A percentile compares a stretch with the other conserved stretches of the same genome.
These are phyloP conservation scores for Drosophila birchii DNA, from an alignment of 2,888 invertebrate species.

Conservation along the genomic window DNA sequence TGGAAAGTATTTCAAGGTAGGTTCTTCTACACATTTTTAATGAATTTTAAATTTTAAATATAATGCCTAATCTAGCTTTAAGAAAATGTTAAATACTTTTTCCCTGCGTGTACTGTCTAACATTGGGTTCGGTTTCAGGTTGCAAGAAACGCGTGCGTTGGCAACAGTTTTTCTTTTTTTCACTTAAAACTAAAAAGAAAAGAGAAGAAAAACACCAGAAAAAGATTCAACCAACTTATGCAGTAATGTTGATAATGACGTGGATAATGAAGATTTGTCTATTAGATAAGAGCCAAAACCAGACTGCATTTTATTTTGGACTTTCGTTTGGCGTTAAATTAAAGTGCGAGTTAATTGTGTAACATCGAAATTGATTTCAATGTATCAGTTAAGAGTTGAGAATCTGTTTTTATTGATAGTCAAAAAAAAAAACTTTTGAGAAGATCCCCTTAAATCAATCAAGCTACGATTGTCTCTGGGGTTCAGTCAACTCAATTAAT, in stretches of 20 bases:
- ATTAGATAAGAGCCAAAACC: slow-evolving; percentile 39
- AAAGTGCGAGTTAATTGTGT: slow-evolving; percentile 1
- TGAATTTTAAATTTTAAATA: too few species aligned
- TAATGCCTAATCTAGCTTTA: not conserved
- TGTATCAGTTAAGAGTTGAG: not conserved
- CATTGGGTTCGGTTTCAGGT: slow-evolving; percentile 47
- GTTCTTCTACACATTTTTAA: too few species aligned
- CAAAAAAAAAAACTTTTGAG: not conserved
- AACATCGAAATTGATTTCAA: slow-evolving; percentile 3
- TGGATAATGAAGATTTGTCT: slow-evolving; percentile 28
- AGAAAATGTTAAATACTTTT: not conserved
- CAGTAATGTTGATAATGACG: slow-evolving; percentile 30
- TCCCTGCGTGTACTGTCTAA: slow-evolving; percentile 5
- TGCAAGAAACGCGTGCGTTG: slow-evolving; percentile 53
- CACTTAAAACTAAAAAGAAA: slow-evolving; percentile 30
- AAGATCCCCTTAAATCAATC: slow-evolving; percentile 1
- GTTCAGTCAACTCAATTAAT: slow-evolving; percentile 14
- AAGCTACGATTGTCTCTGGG: not conserved
- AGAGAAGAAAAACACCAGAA: slow-evolving; percentile 17
- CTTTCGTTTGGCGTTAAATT: slow-evolving; percentile 24
- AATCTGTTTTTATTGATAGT: not conserved
- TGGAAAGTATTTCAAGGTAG: too few species aligned
- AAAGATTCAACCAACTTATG: slow-evolving; percentile 14
- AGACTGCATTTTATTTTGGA: slow-evolving; percentile 7
- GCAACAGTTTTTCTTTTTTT: slow-evolving; percentile 40